Evolutionary conservation across 2,113 vertebrate genomes (phyloP).

Genomic region (Azemiops feae): DNA sequence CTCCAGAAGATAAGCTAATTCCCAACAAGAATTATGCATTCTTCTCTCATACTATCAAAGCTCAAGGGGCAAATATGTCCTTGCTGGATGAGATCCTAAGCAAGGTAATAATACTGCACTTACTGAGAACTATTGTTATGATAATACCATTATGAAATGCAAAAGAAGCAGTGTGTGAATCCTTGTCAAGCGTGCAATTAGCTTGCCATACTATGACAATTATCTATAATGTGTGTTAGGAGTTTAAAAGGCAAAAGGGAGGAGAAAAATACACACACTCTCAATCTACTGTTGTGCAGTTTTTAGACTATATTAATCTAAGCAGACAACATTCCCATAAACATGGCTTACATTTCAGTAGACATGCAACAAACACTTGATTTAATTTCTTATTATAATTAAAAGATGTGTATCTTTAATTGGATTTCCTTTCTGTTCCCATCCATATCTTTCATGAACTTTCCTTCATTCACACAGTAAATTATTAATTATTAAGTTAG

Average conservation of each 20-base stretch:
- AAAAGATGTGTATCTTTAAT: neutral
- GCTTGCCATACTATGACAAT: neutral
- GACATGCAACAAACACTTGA: neutral
- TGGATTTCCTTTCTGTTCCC: neutral
- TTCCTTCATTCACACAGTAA: neutral
- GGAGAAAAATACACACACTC: neutral
- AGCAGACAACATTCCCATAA: neutral
- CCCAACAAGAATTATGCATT: slow-evolving; percentile 94
- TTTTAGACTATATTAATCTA: neutral
- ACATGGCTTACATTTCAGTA: neutral
- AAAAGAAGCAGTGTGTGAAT: neutral
- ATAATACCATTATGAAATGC: neutral
- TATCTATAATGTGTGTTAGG: neutral
- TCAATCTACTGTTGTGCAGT: accelerated
- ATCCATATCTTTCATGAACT: neutral
- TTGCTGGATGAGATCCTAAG: slow-evolving; percentile 90
- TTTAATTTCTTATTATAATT: neutral
- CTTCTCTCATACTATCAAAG: slow-evolving; percentile 98
- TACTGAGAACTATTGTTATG: neutral
- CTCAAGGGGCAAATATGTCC: slow-evolving; percentile 94
- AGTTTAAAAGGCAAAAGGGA: neutral
- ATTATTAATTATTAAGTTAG: neutral
- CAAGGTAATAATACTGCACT: slow-evolving; percentile 74
- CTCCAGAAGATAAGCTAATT: slow-evolving; percentile 87
- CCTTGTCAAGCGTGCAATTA: neutral